Percentiles rank a stretch among this genome's conserved stretches.
phyloP scores from a whole-genome alignment of 1,140 invertebrate genomes.

The Eubasilissa regina region DNA sequence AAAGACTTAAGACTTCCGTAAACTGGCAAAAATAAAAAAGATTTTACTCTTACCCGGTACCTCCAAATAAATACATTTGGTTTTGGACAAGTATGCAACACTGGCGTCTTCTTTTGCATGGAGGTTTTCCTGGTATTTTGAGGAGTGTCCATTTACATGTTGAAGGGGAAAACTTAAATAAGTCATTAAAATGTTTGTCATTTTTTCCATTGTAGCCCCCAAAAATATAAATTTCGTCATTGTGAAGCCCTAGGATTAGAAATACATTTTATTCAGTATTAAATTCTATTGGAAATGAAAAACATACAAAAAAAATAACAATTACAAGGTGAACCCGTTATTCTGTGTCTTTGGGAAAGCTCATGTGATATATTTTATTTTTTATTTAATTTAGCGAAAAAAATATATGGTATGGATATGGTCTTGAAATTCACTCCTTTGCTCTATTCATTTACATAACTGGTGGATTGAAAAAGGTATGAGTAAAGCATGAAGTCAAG shows the following conservation, averaged over 20 bases:
- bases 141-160: conserved; percentile 77
- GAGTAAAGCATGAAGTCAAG: too few relatives aligned
- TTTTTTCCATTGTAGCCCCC: conserved; percentile 87
- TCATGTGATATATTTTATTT: too few relatives aligned
- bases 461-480: too few relatives aligned
- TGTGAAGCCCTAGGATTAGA: conserved; percentile 79
- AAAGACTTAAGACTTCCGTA: too few relatives aligned
- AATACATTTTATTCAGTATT: conserved; percentile 30
- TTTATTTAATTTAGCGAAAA: too few relatives aligned
- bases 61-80: conserved; percentile 87
- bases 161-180: conserved; percentile 80
- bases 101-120: conserved; percentile 83
- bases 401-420: too few relatives aligned
- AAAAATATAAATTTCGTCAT: conserved; percentile 86
- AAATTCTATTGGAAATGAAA: too few relatives aligned
- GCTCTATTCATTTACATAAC: too few relatives aligned
- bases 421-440: too few relatives aligned
- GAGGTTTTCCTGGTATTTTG: conserved; percentile 74
- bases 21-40: not conserved
- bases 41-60: conserved; percentile 78
- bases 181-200: conserved; percentile 86
- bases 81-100: conserved; percentile 82
- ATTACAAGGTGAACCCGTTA: too few relatives aligned
- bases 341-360: too few relatives aligned
- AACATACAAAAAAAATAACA: too few relatives aligned